phyloP scores from a whole-genome alignment of 1,140 invertebrate genomes.

The Calliphora vicina region DNA sequence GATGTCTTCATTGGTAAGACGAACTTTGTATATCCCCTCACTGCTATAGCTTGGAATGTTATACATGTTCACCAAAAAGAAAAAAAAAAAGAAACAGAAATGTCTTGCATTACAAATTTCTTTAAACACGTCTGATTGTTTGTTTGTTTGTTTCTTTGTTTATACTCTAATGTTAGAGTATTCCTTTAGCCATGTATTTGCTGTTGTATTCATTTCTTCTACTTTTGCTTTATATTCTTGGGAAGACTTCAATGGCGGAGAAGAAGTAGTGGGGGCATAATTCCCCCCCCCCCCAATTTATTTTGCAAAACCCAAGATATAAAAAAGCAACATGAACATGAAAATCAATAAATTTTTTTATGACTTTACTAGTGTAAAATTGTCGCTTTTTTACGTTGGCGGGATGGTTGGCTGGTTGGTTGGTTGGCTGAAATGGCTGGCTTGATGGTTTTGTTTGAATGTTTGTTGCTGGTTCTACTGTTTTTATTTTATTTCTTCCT shows the following conservation, averaged over 20 bases:
- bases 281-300: too few relatives aligned
- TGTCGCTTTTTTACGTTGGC: neutral
- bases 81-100: too few relatives aligned
- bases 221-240: too few relatives aligned
- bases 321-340: conserved; percentile 26
- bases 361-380: conserved; percentile 6
- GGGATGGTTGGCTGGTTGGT: too few relatives aligned
- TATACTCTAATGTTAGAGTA: neutral
- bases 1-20: too few relatives aligned
- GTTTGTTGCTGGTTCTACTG: neutral
- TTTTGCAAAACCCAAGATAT: too few relatives aligned
- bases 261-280: neutral
- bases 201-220: too few relatives aligned
- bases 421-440: neutral
- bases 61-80: too few relatives aligned
- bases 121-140: neutral
- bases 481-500: conserved; percentile 17
- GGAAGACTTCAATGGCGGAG: too few relatives aligned
- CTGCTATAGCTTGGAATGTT: too few relatives aligned
- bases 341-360: conserved; percentile 34
- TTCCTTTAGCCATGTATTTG: neutral
- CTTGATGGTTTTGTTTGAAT: neutral
- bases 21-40: too few relatives aligned
- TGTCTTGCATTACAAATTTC: conserved; percentile 10
- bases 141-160: neutral